phyloP scores from a whole-genome alignment of 2,888 invertebrate species.

The Micoletzkya japonica region DNA sequence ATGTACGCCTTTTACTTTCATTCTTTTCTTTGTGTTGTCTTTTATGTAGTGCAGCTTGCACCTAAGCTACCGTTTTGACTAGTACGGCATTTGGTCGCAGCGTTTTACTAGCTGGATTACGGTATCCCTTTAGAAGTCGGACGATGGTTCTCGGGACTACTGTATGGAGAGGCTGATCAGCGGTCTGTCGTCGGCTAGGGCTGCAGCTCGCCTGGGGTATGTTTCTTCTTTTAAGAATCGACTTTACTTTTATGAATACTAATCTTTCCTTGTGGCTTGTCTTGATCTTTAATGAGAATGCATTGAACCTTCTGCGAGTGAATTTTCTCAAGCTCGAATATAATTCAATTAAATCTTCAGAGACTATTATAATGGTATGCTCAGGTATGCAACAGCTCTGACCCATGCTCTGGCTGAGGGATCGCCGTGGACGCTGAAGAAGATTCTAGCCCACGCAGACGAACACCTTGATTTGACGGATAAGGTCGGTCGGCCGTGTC shows the following conservation, averaged over 20 bases:
- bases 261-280: too few relatives aligned
- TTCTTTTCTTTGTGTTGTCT: neutral
- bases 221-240: too few relatives aligned
- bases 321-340: too few relatives aligned
- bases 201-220: conserved; percentile 46
- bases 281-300: too few relatives aligned
- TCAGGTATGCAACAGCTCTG: conserved; percentile 26
- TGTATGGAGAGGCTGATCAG: conserved; percentile 40
- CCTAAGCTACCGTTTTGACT: neutral
- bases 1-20: neutral
- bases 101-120: neutral
- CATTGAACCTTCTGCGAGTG: too few relatives aligned
- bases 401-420: conserved; percentile 16
- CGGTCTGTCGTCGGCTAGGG: conserved; percentile 41
- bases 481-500: conserved; percentile 25
- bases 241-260: too few relatives aligned
- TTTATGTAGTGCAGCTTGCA: neutral
- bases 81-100: neutral
- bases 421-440: conserved; percentile 35
- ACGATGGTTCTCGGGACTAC: conserved; percentile 30
- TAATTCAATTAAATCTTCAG: too few relatives aligned
- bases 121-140: neutral
- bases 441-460: conserved; percentile 37
- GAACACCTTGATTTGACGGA: conserved; percentile 42
- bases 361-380: too few relatives aligned